Conservation (phyloP, 2,888 invertebrate species). For the Beris morrisii region DNA sequence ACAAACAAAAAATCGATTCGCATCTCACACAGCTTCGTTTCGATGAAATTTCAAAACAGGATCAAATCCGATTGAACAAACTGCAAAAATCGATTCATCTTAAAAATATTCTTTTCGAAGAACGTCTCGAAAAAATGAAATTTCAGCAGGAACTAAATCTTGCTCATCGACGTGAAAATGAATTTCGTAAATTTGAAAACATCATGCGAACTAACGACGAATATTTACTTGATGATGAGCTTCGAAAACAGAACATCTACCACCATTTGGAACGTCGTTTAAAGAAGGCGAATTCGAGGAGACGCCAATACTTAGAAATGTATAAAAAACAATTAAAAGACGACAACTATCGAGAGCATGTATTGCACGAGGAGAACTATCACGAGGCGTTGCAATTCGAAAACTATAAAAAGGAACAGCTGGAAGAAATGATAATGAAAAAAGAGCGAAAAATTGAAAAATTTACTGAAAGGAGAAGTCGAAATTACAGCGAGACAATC, state of each 20-base stretch:
- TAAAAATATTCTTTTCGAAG: slow-evolving; percentile 49
- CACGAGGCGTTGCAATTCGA: slow-evolving; percentile 49
- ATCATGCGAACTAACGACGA: slow-evolving; percentile 51
- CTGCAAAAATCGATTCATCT: slow-evolving; percentile 48
- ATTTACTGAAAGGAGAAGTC: slow-evolving; percentile 49
- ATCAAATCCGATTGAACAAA: slow-evolving; percentile 45
- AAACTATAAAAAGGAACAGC: slow-evolving; percentile 46
- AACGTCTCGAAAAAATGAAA: slow-evolving; percentile 49
- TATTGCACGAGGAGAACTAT: slow-evolving; percentile 53
- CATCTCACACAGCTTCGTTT: slow-evolving; percentile 50
- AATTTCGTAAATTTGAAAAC: slow-evolving; percentile 50
- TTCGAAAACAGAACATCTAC: slow-evolving; percentile 51
- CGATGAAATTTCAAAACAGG: slow-evolving; percentile 50
- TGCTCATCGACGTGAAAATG: slow-evolving; percentile 50
- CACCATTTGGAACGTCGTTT: slow-evolving; percentile 49
- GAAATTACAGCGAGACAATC: slow-evolving; percentile 48
- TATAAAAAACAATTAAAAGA: slow-evolving; percentile 51
- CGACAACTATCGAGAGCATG: slow-evolving; percentile 52
- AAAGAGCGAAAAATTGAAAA: slow-evolving; percentile 49
- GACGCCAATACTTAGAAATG: slow-evolving; percentile 47
- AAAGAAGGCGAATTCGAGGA: slow-evolving; percentile 50
- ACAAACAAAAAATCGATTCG: slow-evolving; percentile 54
- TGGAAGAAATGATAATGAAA: slow-evolving; percentile 49
- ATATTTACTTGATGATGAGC: slow-evolving; percentile 48
- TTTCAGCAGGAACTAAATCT: slow-evolving; percentile 48